Evolutionary conservation across 2,888 invertebrate species (phyloP).

Genomic region (Euplagia quadripunctaria): DNA sequence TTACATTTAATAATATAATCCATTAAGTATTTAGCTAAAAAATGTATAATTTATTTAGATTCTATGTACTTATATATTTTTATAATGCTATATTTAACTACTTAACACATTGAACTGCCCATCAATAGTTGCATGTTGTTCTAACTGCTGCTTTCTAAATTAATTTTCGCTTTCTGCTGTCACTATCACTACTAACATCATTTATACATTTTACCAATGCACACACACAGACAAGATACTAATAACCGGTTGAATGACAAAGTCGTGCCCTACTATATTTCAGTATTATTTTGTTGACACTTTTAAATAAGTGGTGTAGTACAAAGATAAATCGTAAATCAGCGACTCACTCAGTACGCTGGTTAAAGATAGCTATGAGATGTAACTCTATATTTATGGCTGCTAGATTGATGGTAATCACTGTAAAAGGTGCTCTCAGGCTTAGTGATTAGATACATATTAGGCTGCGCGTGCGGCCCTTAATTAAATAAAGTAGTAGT

Average conservation of each 20-base stretch:
- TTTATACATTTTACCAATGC: not conserved
- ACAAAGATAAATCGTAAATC: too few relatives aligned
- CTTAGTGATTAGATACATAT: too few relatives aligned
- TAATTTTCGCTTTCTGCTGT: constrained; percentile 9
- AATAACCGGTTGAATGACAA: not conserved
- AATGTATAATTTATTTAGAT: constrained; percentile 27
- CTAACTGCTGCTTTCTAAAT: not conserved
- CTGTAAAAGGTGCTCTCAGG: too few relatives aligned
- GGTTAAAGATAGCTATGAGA: too few relatives aligned
- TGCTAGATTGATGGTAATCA: too few relatives aligned
- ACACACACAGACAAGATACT: not conserved
- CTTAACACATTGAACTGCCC: constrained; percentile 5
- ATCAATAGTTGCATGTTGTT: constrained; percentile 32
- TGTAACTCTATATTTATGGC: too few relatives aligned
- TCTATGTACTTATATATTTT: constrained; percentile 22
- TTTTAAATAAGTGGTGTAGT: too few relatives aligned
- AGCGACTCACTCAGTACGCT: too few relatives aligned
- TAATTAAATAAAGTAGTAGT: too few relatives aligned
- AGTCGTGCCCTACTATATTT: not conserved
- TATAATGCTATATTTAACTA: constrained; percentile 25
- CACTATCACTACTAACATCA: not conserved
- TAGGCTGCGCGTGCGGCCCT: too few relatives aligned
- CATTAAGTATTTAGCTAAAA: constrained; percentile 1
- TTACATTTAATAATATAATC: constrained; percentile 13
- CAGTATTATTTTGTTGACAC: too few relatives aligned